These are phyloP conservation scores for Aegithalos caudatus DNA, from an alignment of 2,113 vertebrate genomes.

Conservation along the genomic window DNA sequence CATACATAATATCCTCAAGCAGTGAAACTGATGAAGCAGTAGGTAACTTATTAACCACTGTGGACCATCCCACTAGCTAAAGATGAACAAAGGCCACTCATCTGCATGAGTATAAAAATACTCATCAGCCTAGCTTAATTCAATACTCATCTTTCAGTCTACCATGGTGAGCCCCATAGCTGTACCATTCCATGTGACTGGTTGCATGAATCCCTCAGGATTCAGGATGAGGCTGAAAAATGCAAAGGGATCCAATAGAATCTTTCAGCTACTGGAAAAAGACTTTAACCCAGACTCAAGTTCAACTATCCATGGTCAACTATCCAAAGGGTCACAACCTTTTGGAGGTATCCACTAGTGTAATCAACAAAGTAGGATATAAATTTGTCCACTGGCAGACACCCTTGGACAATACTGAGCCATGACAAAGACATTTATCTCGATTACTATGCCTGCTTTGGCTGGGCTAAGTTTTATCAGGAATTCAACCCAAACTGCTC, in stretches of 20 bases:
- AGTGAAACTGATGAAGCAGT: not conserved
- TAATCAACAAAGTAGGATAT: not conserved
- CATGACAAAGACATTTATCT: not conserved
- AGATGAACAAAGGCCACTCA: not conserved
- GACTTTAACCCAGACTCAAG: not conserved
- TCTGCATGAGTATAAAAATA: not conserved
- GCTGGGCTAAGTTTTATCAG: not conserved
- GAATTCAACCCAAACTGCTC: not conserved
- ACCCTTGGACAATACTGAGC: not conserved
- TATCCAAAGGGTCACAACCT: not conserved
- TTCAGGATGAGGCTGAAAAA: not conserved
- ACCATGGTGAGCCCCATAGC: not conserved
- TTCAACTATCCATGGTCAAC: not conserved
- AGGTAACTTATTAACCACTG: not conserved
- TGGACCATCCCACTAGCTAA: not conserved
- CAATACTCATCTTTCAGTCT: not conserved
- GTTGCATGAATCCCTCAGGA: not conserved
- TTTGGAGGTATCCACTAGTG: not conserved
- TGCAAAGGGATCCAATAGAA: not conserved
- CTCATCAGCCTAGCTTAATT: not conserved
- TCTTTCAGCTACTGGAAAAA: not conserved
- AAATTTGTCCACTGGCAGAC: not conserved
- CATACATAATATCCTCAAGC: not conserved
- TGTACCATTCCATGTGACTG: not conserved
- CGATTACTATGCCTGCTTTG: not conserved